These are phyloP conservation scores for Clitarchus hookeri DNA, from an alignment of 2,888 invertebrate species.

Conservation along the genomic window DNA sequence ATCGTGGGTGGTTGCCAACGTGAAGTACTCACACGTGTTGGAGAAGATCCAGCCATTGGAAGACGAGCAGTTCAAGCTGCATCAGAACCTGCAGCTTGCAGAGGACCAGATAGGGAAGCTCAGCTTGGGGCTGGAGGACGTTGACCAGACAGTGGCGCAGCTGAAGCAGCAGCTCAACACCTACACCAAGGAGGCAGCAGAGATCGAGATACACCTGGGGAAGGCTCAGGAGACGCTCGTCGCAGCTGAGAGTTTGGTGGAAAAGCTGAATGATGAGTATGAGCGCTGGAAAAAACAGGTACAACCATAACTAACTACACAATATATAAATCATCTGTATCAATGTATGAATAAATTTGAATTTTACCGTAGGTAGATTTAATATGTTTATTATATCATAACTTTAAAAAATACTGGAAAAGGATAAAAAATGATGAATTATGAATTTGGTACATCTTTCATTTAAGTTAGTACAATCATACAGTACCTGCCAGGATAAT, in stretches of 20 bases:
- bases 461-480: no score
- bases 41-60: constrained; percentile 91
- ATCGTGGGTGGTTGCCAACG: constrained; percentile 95
- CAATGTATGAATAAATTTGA: no score
- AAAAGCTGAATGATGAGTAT: no score
- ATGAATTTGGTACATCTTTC: no score
- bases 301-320: no score
- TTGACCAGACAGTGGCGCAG: constrained; percentile 79
- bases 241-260: constrained; percentile 80
- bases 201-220: constrained; percentile 81
- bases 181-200: constrained; percentile 92
- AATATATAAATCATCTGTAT: no score
- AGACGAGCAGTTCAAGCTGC: constrained; percentile 69
- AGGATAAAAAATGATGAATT: no score
- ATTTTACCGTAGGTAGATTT: no score
- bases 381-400: no score
- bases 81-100: constrained; percentile 57
- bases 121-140: constrained; percentile 75
- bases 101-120: constrained; percentile 81
- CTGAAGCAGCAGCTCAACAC: constrained; percentile 79
- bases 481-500: no score
- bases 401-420: no score
- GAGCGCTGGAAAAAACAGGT: no score
- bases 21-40: constrained; percentile 88
- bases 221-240: constrained; percentile 76